Evolutionary conservation across 2,888 invertebrate species (phyloP), one percentile per base, ranked within the genome.

Genomic region (Lutraria lutraria): DNA sequence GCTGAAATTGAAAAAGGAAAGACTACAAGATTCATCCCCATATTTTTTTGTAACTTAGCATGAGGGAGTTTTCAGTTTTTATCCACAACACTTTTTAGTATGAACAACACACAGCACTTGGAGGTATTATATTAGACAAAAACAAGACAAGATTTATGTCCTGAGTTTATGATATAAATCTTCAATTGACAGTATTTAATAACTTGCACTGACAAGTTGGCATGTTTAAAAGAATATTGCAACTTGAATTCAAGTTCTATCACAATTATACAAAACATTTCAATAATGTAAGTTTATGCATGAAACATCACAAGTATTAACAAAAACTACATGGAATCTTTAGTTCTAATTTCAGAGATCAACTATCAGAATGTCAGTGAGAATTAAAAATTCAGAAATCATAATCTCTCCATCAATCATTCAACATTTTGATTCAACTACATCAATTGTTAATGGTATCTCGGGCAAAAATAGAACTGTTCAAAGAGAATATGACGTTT

Each of bases 71-170:
- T 76, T 19, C 31, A 34, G 29, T 76, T 76, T 31, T 34, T 31
- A 76, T 25, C 34, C 13, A 16, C 12, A 76, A n/a, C n/a, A n/a
- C n/a, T n/a, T n/a, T n/a, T n/a, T n/a, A 10, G 31, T 34, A 76
- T 76, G 76, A 76, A 76, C 34, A 34, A 31, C 13, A 16, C 31
- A 76, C 15, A 76, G 31, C 76, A 76, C 19, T 31, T 76, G 76
- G 76, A 31, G 76, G 76, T 76, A 76, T 76, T 16, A 76, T 15
- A 6, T 31, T 19, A 76, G 76, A 76, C 76, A 76, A 34, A n/a
- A 31, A 76, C 76, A 76, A 34, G 76, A 16, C 13, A 25, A 34
- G 76, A 76, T 76, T 76, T 76, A 76, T 31, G 31, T 34, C 16
- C 29, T 72, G 31, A n/a, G 31, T 31, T 31, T 34, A 76, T 76